Percentiles rank a stretch among this genome's conserved stretches.
These are phyloP conservation scores for Pararge aegeria DNA, from an alignment of 1,140 invertebrate genomes.

Conservation along the genomic window DNA sequence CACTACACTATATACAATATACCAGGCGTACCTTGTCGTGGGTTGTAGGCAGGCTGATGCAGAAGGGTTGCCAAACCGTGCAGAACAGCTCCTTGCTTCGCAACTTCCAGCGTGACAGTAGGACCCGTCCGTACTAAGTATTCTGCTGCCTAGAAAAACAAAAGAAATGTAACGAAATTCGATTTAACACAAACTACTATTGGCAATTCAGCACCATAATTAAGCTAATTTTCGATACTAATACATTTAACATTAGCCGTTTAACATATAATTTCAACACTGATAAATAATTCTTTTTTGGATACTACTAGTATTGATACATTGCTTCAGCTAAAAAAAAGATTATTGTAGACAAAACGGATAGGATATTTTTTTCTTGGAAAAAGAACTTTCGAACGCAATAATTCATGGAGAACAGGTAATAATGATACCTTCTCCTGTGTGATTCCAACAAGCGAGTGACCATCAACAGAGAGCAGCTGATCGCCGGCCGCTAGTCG, in stretches of 20 bases:
- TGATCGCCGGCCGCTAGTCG: conserved; percentile 98
- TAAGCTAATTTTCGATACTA: background rate
- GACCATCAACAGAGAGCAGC: conserved; percentile 97
- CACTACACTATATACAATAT: background rate
- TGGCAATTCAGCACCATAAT: too few relatives aligned
- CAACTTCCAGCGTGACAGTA: conserved; percentile 96
- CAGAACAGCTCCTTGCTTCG: conserved; percentile 97
- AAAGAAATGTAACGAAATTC: background rate
- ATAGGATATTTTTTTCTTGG: too few relatives aligned
- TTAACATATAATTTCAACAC: too few relatives aligned
- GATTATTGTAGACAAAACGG: too few relatives aligned
- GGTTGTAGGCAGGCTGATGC: conserved; percentile 93
- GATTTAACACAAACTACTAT: too few relatives aligned
- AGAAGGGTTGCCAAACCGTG: conserved; percentile 97
- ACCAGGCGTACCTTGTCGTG: conserved; percentile 80
- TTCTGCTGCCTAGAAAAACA: conserved; percentile 87
- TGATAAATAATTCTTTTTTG: too few relatives aligned
- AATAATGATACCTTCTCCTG: conserved; percentile 89
- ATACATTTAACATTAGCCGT: too few relatives aligned
- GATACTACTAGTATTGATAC: too few relatives aligned
- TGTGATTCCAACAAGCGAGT: conserved; percentile 97
- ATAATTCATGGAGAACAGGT: too few relatives aligned
- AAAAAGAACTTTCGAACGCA: too few relatives aligned
- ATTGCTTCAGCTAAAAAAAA: too few relatives aligned
- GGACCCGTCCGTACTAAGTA: conserved; percentile 96